phyloP scores from a whole-genome alignment of 2,888 invertebrate genomes.

The Gisinianus flammeolus region DNA sequence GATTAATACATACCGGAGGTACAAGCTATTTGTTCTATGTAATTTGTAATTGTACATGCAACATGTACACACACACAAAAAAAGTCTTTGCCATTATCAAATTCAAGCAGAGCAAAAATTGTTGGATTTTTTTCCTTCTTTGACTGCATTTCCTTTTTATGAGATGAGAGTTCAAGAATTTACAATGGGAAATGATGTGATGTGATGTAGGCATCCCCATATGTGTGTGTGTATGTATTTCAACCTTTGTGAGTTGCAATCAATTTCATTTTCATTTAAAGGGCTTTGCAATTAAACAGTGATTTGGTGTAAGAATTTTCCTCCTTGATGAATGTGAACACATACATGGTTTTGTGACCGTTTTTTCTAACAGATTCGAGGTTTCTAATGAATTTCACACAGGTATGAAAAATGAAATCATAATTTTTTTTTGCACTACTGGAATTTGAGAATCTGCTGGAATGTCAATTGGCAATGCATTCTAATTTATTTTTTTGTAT shows the following conservation, averaged over 20 bases:
- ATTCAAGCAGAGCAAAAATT: constrained; percentile 5
- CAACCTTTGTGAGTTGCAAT: background rate
- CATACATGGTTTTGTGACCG: too few relatives aligned
- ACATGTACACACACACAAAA: background rate
- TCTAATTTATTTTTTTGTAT: too few relatives aligned
- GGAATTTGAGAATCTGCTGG: background rate
- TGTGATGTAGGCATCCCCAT: background rate
- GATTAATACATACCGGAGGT: too few relatives aligned
- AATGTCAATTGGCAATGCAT: background rate
- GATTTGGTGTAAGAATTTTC: background rate
- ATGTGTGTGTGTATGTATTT: background rate
- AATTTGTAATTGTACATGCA: background rate
- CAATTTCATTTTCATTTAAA: constrained; percentile 22
- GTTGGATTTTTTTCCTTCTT: background rate
- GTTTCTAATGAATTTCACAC: background rate
- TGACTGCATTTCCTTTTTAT: background rate
- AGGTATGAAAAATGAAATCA: background rate
- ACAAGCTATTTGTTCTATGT: background rate
- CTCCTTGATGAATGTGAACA: background rate
- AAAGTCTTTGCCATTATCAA: background rate
- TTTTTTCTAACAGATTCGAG: too few relatives aligned
- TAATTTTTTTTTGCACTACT: background rate
- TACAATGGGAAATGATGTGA: background rate
- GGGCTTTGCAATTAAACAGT: constrained; percentile 28
- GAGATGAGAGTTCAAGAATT: constrained; percentile 20